phyloP scores from a whole-genome alignment of 1,140 invertebrate genomes.

The Halyomorpha halys region DNA sequence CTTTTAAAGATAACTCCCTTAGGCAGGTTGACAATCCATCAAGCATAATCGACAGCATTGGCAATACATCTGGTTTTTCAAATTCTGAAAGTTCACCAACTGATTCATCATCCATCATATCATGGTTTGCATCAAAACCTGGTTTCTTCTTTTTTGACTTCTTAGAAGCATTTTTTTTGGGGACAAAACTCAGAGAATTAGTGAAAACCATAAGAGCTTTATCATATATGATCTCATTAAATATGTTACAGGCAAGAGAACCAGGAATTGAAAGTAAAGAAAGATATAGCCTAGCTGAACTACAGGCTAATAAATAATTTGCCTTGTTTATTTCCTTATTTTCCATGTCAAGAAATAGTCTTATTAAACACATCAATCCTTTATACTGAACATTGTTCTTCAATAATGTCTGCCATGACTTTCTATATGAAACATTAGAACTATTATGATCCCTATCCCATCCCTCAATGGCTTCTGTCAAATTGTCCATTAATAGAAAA shows the following conservation, averaged over 20 bases:
- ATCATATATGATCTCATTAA: constrained; percentile 45
- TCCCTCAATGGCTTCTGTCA: constrained; percentile 31
- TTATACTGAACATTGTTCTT: constrained; percentile 39
- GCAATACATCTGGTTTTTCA: constrained; percentile 33
- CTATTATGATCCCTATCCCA: constrained; percentile 33
- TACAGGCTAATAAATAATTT: constrained; percentile 36
- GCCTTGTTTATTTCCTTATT: constrained; percentile 32
- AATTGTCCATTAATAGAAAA: constrained; percentile 34
- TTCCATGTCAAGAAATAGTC: constrained; percentile 37
- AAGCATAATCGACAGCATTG: constrained; percentile 37
- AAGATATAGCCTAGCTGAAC: constrained; percentile 41
- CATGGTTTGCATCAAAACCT: too few relatives aligned
- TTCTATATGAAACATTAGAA: constrained; percentile 30
- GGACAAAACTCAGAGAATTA: too few relatives aligned
- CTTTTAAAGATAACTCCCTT: constrained; percentile 40
- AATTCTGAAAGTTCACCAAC: background rate
- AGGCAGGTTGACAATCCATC: constrained; percentile 40
- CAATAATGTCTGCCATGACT: constrained; percentile 45
- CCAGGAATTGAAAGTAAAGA: constrained; percentile 42
- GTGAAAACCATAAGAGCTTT: constrained; percentile 41
- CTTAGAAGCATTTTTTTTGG: too few relatives aligned
- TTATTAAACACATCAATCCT: constrained; percentile 41
- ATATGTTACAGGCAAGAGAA: constrained; percentile 46
- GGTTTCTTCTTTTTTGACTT: constrained; percentile 26
- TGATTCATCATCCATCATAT: constrained; percentile 32